These are phyloP conservation scores for Leptodactylus fallax DNA, from an alignment of 2,797 vertebrate species.

Conservation along the genomic window DNA sequence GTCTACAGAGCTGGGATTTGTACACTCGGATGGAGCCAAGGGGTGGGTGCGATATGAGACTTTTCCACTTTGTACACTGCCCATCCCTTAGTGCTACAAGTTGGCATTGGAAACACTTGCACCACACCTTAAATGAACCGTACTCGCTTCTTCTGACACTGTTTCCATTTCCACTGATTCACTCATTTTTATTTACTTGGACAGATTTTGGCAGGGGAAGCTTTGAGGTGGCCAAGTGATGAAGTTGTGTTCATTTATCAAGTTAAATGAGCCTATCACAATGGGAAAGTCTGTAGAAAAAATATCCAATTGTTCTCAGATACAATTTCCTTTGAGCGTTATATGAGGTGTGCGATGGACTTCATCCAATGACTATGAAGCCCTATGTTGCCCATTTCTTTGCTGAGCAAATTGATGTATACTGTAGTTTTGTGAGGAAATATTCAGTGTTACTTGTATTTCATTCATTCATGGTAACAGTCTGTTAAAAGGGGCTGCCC, in stretches of 20 bases:
- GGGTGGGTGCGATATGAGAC: slow-evolving; percentile 71
- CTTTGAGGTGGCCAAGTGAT: slow-evolving; percentile 64
- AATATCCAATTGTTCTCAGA: not conserved
- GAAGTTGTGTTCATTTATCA: slow-evolving; percentile 47
- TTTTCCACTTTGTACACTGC: slow-evolving; percentile 63
- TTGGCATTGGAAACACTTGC: slow-evolving; percentile 73
- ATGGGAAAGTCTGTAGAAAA: not conserved
- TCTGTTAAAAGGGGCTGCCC: too few species aligned
- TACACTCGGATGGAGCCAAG: slow-evolving; percentile 60
- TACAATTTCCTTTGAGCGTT: too few species aligned
- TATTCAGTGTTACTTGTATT: too few species aligned
- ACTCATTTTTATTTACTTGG: slow-evolving; percentile 73
- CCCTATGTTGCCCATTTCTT: not conserved
- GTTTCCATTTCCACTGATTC: slow-evolving; percentile 75
- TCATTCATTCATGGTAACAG: too few species aligned
- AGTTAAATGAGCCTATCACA: slow-evolving; percentile 25
- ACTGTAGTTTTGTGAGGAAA: too few species aligned
- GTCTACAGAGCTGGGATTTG: slow-evolving; percentile 67
- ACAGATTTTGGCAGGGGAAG: slow-evolving; percentile 65
- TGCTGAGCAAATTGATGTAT: too few species aligned
- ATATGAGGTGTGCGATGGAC: too few species aligned
- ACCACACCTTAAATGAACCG: slow-evolving; percentile 80
- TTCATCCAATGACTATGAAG: too few species aligned
- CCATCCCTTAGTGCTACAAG: slow-evolving; percentile 69
- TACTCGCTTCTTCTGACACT: slow-evolving; percentile 76